These are phyloP conservation scores for Disparrhopalites patrizii DNA, from an alignment of 2,888 invertebrate genomes.

Conservation along the genomic window DNA sequence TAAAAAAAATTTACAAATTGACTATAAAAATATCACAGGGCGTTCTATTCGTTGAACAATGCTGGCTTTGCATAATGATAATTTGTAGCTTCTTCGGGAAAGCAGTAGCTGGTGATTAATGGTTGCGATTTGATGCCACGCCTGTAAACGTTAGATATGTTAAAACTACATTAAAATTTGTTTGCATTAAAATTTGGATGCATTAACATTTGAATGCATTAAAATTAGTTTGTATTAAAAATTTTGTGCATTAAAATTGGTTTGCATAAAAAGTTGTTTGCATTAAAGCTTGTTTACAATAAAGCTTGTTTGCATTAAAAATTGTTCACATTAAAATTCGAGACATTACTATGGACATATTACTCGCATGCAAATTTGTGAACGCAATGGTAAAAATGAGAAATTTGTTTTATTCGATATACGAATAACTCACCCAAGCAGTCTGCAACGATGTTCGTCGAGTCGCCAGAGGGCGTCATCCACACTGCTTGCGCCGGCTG, in stretches of 20 bases:
- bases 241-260: background rate
- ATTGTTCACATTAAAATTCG: background rate
- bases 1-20: too few species aligned
- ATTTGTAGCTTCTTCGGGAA: conserved; percentile 10
- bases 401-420: background rate
- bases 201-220: background rate
- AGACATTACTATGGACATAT: background rate
- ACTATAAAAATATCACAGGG: too few species aligned
- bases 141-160: background rate
- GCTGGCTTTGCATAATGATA: conserved; percentile 3
- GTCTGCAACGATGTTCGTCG: conserved; percentile 69
- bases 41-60: too few species aligned
- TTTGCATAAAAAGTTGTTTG: background rate
- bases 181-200: background rate
- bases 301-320: background rate
- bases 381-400: background rate
- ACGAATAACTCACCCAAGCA: conserved; percentile 55
- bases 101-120: conserved; percentile 19
- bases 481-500: conserved; percentile 52
- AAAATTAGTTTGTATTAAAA: background rate
- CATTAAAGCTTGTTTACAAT: background rate
- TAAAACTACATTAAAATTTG: background rate
- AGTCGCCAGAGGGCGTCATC: conserved; percentile 59
- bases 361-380: background rate
- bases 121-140: conserved; percentile 25